Conservation (phyloP, 2,113 vertebrate genomes). For the Triplophysa tibetana region DNA sequence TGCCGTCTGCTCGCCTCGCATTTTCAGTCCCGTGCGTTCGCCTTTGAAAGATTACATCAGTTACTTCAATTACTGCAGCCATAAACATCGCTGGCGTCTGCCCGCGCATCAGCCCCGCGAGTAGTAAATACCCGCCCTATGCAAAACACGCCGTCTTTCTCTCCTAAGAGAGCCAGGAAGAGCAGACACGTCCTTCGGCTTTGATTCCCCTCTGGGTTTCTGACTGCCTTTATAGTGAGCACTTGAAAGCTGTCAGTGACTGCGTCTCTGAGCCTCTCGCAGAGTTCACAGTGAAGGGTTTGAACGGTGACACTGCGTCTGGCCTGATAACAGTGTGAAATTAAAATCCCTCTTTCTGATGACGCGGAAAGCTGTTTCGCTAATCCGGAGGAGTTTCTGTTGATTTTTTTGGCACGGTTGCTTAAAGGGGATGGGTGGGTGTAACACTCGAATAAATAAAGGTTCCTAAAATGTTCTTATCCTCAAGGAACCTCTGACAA, state of each 20-base stretch:
- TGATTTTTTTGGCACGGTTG: neutral
- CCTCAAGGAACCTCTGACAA: neutral
- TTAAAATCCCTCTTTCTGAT: conserved; percentile 50
- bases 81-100: neutral
- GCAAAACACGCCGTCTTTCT: conserved; percentile 21
- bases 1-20: neutral
- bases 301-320: conserved; percentile 32
- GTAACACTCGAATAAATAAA: neutral
- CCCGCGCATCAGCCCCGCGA: neutral
- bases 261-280: conserved; percentile 19
- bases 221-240: conserved; percentile 11
- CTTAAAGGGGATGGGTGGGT: neutral
- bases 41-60: conserved; percentile 26
- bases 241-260: conserved; percentile 28
- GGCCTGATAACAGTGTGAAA: conserved; percentile 46
- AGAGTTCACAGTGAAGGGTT: conserved; percentile 36
- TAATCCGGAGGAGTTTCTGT: conserved; percentile 33
- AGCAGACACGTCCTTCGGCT: conserved; percentile 15
- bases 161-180: neutral
- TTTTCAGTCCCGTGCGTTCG: conserved; percentile 1
- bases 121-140: conserved; percentile 8
- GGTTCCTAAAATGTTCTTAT: neutral
- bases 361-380: conserved; percentile 9
- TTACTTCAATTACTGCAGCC: conserved; percentile 27
- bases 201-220: conserved; percentile 28